Evolutionary conservation across 2,888 invertebrate species (phyloP), one percentile per base, ranked within the genome.

Genomic region (Caenorhabditis afra): DNA sequence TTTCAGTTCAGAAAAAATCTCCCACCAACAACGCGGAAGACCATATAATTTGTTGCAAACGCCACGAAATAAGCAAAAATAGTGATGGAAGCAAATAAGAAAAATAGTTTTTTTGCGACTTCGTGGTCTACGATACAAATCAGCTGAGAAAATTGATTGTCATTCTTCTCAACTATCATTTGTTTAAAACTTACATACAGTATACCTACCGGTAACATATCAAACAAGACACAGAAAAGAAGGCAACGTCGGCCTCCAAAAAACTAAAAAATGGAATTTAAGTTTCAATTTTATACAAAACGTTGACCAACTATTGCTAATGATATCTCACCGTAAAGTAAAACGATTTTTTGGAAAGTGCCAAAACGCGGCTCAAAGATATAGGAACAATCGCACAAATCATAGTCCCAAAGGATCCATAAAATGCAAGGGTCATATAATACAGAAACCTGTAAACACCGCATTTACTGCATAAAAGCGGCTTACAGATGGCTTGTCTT

Each of bases 351-450:
- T 79, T 66, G 0, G 85, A 83, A 0, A 87, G 79, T 11, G 85
- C 86, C 2, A 87, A 61, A 14, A 85, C 80, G 50, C 87, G 67
- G 50, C 80, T 83, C 12, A 87, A 44, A 4, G 87, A 87, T 18
- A 87, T 85, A 3, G 87, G 87, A 2, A 86, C 84, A 23, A 87
- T 62, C 16, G 87, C 87, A 53, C 85, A 87, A 10, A 87, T 84
- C 85, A 87, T 85, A 12, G 85, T 80, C 10, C 87, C 87, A 66
- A 87, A 87, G 1, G 85, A 85, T n/a, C 87, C 87, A 68, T 87
- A 87, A 74, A 87, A 87, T 3, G 87, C 86, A 22, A 87, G 67
- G 2, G 85, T 86, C 55, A 83, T 82, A 55, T 85, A 85, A 35
- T 67, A 81, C 12, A 76, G 20, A 57, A 74, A 58, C 57, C 66